Conservation (phyloP, 2,113 vertebrate genomes). For the Forbesichthys papilliferus region DNA sequence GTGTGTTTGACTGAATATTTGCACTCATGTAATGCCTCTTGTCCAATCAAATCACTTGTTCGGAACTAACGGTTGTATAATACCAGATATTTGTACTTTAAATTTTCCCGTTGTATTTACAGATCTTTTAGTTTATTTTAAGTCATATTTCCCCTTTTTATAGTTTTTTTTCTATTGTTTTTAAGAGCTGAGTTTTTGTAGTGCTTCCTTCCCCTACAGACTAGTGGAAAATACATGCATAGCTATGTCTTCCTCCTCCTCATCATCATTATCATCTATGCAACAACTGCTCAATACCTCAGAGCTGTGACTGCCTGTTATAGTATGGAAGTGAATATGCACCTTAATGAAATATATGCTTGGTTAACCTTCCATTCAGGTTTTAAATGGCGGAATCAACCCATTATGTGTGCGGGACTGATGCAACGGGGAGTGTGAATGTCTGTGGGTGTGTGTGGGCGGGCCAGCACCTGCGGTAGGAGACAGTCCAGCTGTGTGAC, state of each 20-base stretch:
- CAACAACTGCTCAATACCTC: no score
- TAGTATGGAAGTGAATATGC: not conserved
- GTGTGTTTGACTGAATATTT: no score
- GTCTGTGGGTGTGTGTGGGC: conserved; percentile 10
- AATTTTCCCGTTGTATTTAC: no score
- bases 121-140: no score
- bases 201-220: conserved; percentile 13
- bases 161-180: no score
- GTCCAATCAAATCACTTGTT: no score
- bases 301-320: not conserved
- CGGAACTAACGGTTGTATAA: no score
- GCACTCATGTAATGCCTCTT: no score
- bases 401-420: not conserved
- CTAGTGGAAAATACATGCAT: no score
- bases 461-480: conserved; percentile 85
- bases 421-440: not conserved
- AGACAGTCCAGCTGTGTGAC: conserved; percentile 83
- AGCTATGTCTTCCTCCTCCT: not conserved
- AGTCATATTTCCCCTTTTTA: no score
- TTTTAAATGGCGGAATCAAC: not conserved
- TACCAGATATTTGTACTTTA: no score
- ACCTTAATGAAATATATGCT: not conserved
- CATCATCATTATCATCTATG: not conserved
- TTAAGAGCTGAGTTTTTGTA: no score
- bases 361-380: not conserved